phyloP scores from a whole-genome alignment of 2,113 vertebrate species.

The Shinisaurus crocodilurus region DNA sequence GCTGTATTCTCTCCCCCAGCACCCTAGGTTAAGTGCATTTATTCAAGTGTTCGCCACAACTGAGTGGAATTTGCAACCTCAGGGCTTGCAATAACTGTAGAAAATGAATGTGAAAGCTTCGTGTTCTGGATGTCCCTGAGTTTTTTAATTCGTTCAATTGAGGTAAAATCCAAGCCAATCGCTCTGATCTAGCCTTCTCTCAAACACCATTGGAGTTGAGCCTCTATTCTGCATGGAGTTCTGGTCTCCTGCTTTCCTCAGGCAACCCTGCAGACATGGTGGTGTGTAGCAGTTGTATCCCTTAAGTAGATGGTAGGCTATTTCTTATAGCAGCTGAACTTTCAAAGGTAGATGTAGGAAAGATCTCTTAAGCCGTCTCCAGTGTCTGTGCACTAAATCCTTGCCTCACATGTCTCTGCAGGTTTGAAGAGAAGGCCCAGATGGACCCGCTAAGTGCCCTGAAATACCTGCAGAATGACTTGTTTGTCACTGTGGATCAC shows the following conservation, averaged over 20 bases:
- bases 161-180: background rate
- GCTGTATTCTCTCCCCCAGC: background rate
- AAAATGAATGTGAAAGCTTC: background rate
- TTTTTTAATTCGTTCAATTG: background rate
- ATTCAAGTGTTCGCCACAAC: background rate
- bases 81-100: background rate
- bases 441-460: slow-evolving; percentile 94
- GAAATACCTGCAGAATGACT: slow-evolving; percentile 97
- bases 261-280: background rate
- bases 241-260: background rate
- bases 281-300: background rate
- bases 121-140: background rate
- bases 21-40: background rate
- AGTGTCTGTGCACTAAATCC: background rate
- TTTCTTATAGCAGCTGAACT: background rate
- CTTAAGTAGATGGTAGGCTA: background rate
- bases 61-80: background rate
- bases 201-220: background rate
- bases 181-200: background rate
- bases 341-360: background rate
- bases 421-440: slow-evolving; percentile 98
- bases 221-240: background rate
- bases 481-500: slow-evolving; percentile 97
- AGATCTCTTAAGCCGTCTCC: background rate
- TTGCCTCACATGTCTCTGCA: slow-evolving; percentile 59